Evolutionary conservation across 2,113 vertebrate species (phyloP), one percentile per base, ranked within the genome.

Genomic region (Ursus arctos): DNA sequence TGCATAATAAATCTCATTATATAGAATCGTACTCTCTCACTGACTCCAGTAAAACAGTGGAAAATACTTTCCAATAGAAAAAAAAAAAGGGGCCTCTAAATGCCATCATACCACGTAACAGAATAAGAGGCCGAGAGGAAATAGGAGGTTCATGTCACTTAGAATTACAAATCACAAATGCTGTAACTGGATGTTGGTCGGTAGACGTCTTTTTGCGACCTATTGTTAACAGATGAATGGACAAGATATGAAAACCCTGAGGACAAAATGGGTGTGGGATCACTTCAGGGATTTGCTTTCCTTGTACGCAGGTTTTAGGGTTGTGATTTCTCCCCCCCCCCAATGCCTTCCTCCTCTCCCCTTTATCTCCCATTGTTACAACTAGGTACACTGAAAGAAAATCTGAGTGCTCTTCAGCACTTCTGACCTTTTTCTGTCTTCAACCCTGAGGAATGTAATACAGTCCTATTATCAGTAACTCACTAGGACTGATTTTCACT

Each of bases 51-150:
- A 71, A 91, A 63, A 63, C 16, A 79, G 77, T 67, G 21, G 33
- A 57, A 84, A 91, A 79, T 67, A 40, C 59, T 49, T 88, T 88
- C 49, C 8, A 74, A 26, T 43, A 43, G 16, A 33, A 40, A 74
- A 57, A 67, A 77, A 81, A 76, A 80, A 57, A 63, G 6, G n/a
- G 76, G 31, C 53, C 51, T 81, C 88, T 96, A 71, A 77, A 49
- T 76, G 85, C 28, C 63, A 4, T 77, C 15, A 67, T 16, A 55
- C 24, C 76, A 82, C 49, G 9, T 2, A 43, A 69, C 28, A 84
- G 59, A 77, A 77, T 47, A 18, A 82, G 69, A 88, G 67, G 40
- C n/a, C 28, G 36, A 83, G 85, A 85, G 59, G 65, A 96, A 96
- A 69, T 8, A 36, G 12, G 53, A 86, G 61, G 36, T 51, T 81